Conservation (phyloP, 2,888 invertebrate species). For the Mesopsocus fuscifrons region DNA sequence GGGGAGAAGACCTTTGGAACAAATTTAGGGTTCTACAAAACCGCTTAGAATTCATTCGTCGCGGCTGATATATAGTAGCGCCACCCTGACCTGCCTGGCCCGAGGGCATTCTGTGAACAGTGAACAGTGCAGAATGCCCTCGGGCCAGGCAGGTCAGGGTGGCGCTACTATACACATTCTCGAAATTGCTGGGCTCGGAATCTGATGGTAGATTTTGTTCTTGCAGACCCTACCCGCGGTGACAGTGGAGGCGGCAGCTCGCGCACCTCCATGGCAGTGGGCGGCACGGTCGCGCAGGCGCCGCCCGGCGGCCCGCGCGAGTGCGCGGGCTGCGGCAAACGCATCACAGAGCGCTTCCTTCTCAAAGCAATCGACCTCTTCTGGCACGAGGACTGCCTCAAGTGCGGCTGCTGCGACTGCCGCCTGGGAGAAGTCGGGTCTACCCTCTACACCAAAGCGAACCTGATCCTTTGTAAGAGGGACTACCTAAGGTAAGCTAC, state of each 20-base stretch:
- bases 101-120: too few relatives aligned
- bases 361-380: constrained; percentile 82
- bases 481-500: constrained; percentile 85
- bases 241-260: background rate
- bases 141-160: too few relatives aligned
- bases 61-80: too few relatives aligned
- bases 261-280: background rate
- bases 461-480: constrained; percentile 85
- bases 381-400: constrained; percentile 97
- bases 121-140: too few relatives aligned
- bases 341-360: constrained; percentile 64
- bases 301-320: constrained; percentile 22
- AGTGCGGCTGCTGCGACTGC: constrained; percentile 94
- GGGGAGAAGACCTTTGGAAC: too few relatives aligned
- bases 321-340: constrained; percentile 72
- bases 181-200: too few relatives aligned
- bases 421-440: constrained; percentile 91
- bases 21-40: too few relatives aligned
- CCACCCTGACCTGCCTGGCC: too few relatives aligned
- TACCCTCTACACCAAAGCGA: constrained; percentile 86
- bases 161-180: too few relatives aligned
- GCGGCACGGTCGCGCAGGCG: background rate
- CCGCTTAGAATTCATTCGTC: too few relatives aligned
- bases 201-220: too few relatives aligned
- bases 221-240: background rate